These are phyloP conservation scores for Nomada hirtipes DNA, from an alignment of 2,888 invertebrate species.

Conservation along the genomic window DNA sequence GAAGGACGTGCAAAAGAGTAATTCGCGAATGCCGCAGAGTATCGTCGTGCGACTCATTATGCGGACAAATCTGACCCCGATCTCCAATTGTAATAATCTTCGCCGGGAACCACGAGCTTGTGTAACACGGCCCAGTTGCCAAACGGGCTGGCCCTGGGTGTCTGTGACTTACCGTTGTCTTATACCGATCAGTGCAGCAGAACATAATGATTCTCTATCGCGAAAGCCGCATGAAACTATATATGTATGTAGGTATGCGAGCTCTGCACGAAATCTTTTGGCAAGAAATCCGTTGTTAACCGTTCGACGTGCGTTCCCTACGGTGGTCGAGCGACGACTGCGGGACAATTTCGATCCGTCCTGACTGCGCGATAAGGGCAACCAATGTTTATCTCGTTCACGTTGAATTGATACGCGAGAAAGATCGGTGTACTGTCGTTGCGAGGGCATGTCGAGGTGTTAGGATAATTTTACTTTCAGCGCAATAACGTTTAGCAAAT, in stretches of 20 bases:
- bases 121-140: slow-evolving; percentile 58
- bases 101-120: slow-evolving; percentile 36
- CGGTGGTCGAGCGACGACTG: neutral
- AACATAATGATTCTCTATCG: slow-evolving; percentile 66
- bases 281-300: slow-evolving; percentile 39
- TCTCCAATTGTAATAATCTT: slow-evolving; percentile 67
- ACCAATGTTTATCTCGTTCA: too few species aligned
- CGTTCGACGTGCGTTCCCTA: neutral
- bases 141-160: slow-evolving; percentile 56
- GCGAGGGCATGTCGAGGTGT: too few species aligned
- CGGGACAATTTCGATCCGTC: too few species aligned
- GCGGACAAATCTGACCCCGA: slow-evolving; percentile 73
- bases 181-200: slow-evolving; percentile 64
- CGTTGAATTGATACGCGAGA: too few species aligned
- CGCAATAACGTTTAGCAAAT: too few species aligned
- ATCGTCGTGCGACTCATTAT: slow-evolving; percentile 68
- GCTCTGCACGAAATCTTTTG: slow-evolving; percentile 59
- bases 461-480: too few species aligned
- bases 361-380: too few species aligned
- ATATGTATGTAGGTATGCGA: slow-evolving; percentile 43
- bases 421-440: too few species aligned
- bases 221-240: slow-evolving; percentile 65
- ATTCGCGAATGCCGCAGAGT: slow-evolving; percentile 46
- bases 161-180: slow-evolving; percentile 47
- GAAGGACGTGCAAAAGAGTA: slow-evolving; percentile 55